Base-by-base conservation (phyloP, 1,140 invertebrate genomes). In the Seison nebaliae region DNA sequence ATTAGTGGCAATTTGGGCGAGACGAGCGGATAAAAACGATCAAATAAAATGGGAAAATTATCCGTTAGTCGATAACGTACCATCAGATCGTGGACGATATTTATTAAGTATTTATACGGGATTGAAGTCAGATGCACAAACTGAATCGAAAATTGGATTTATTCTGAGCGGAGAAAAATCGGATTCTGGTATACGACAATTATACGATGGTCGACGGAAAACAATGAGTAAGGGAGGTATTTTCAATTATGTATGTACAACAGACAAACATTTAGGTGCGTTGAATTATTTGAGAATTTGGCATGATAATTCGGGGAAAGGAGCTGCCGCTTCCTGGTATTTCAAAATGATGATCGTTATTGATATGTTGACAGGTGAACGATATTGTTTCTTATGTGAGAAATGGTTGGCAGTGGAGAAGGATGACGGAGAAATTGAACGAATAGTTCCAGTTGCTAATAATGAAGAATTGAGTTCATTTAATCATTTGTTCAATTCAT, bases 11-110 rank as follows among this genome's bases (percentile, higher is more conserved):
- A 52, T 65, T 9, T 66, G 60, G 55, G 56, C 61, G 3, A 47
- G 64, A n/a, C 39, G 49, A 15, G 55, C 60, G 51, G 65, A 67
- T 48, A 63, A 60, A 33, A 60, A 59, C 38, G 62, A 65, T 40
- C 42, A 48, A 24, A 49, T 47, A 7, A 44, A 49, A 53, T 58
- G 55, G 54, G 55, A 54, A 12, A 54, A 55, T 6, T 44, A 48
- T 4, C 54, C 54, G 1, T 43, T 59, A 23, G 51, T 51, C 16
- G 57, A 59, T 45, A 59, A 59, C 44, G 46, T 58, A 11, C 57
- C 57, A 1, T 50, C 50, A 1, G 57, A 59, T 41, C 49, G 32
- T 16, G 56, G 57, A 33, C 51, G 53, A 45, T 59, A 59, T 44
- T 50, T 56, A 38, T 12, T 59, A 4, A 48, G 53, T 5, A 49